These are phyloP conservation scores for Trypoxylon attenuatum DNA, from an alignment of 2,888 invertebrate species.

Conservation along the genomic window DNA sequence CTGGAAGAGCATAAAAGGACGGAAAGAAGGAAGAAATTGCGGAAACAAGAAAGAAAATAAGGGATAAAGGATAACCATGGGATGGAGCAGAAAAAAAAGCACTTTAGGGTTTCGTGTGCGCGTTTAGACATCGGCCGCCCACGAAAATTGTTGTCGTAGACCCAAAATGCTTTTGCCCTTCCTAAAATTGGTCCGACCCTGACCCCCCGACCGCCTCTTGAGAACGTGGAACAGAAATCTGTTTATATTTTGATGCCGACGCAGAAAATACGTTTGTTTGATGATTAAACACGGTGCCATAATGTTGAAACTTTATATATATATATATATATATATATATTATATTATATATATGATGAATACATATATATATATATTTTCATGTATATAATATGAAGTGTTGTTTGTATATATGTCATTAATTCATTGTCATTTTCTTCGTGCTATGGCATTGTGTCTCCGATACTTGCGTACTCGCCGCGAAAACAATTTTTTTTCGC, in stretches of 20 bases:
- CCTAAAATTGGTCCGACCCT: slow-evolving; percentile 12
- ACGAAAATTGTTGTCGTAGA: slow-evolving; percentile 1
- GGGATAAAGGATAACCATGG: no score
- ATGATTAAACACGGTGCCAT: slow-evolving; percentile 71
- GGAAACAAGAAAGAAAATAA: no score
- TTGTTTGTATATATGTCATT: slow-evolving; percentile 74
- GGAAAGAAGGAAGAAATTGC: not conserved
- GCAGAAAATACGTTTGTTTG: slow-evolving; percentile 58
- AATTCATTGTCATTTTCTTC: slow-evolving; percentile 63
- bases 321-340: slow-evolving; percentile 59
- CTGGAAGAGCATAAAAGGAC: no score
- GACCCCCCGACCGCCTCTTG: slow-evolving; percentile 9
- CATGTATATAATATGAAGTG: slow-evolving; percentile 73
- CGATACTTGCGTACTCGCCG: slow-evolving; percentile 46
- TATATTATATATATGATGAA: slow-evolving; percentile 65
- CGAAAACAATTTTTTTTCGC: slow-evolving; percentile 36
- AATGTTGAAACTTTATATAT: slow-evolving; percentile 72
- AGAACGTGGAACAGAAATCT: slow-evolving; percentile 30
- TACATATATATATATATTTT: slow-evolving; percentile 63
- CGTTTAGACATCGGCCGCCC: not conserved
- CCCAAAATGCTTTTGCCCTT: slow-evolving; percentile 34
- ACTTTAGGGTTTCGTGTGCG: no score
- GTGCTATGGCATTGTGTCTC: slow-evolving; percentile 53
- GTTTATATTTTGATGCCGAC: slow-evolving; percentile 61
- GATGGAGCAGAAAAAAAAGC: no score